phyloP scores from a whole-genome alignment of 2,797 vertebrate genomes.

The Eulemur mongoz region DNA sequence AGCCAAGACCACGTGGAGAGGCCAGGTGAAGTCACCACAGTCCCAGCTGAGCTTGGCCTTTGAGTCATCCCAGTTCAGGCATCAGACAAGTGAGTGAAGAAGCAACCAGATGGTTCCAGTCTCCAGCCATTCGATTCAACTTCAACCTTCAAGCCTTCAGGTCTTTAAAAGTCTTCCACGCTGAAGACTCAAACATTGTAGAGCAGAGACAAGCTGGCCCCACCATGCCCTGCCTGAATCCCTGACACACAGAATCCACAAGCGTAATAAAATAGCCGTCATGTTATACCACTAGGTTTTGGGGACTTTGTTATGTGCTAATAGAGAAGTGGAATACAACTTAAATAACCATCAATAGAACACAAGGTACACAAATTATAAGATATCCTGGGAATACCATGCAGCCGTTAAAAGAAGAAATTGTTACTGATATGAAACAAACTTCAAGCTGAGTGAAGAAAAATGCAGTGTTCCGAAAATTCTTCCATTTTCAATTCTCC shows the following conservation, averaged over 20 bases:
- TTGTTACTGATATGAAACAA: not conserved
- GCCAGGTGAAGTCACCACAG: not conserved
- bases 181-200: not conserved
- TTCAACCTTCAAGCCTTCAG: not conserved
- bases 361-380: not conserved
- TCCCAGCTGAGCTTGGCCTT: not conserved
- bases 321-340: not conserved
- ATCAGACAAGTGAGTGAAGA: not conserved
- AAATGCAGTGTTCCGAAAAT: not conserved
- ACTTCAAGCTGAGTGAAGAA: not conserved
- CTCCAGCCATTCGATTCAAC: not conserved
- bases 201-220: not conserved
- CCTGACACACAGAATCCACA: not conserved
- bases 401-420: not conserved
- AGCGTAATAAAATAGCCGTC: not conserved
- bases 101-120: not conserved
- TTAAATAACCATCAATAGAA: not conserved
- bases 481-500: not conserved
- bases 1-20: not conserved
- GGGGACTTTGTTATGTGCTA: not conserved
- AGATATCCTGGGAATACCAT: not conserved
- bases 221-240: not conserved
- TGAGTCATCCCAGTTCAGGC: not conserved
- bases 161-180: not conserved
- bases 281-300: not conserved